Evolutionary conservation across 2,888 invertebrate species (phyloP).

Genomic region (Eilema sororculum): DNA sequence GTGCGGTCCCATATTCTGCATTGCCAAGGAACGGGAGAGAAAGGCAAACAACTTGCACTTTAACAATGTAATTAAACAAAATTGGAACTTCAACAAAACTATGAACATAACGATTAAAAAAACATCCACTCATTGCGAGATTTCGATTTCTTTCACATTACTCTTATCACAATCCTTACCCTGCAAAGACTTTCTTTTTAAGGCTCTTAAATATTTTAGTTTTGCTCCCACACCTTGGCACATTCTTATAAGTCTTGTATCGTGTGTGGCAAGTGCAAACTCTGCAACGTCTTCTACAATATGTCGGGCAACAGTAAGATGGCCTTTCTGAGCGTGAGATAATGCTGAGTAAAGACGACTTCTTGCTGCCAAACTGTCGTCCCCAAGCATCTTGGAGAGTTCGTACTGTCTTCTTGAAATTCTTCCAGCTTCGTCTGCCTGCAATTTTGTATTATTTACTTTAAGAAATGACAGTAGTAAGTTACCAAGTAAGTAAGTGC

Average conservation of each 20-base stretch:
- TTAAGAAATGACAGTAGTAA: not conserved
- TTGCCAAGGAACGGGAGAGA: not conserved
- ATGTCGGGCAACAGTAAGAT: conserved; percentile 88
- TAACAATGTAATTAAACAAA: conserved; percentile 6
- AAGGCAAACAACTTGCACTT: not conserved
- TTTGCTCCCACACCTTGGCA: conserved; percentile 96
- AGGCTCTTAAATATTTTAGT: conserved; percentile 86
- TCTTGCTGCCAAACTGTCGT: conserved; percentile 92
- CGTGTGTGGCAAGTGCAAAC: conserved; percentile 80
- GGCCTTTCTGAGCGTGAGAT: conserved; percentile 94
- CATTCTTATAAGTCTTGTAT: conserved; percentile 91
- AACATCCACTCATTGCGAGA: conserved; percentile 16
- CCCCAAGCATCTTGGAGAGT: conserved; percentile 93
- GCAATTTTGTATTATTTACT: conserved; percentile 42
- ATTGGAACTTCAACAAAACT: not conserved
- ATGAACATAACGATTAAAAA: not conserved
- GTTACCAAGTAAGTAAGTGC: no score
- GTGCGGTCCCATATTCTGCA: not conserved
- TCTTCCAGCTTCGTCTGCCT: conserved; percentile 96
- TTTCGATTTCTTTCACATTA: conserved; percentile 41
- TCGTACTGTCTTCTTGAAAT: conserved; percentile 94
- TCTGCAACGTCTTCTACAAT: conserved; percentile 84
- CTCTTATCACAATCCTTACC: conserved; percentile 40
- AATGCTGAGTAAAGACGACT: conserved; percentile 95
- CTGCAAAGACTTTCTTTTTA: conserved; percentile 47